phyloP scores from a whole-genome alignment of 2,888 invertebrate genomes.

The Athripsodes cinereus region DNA sequence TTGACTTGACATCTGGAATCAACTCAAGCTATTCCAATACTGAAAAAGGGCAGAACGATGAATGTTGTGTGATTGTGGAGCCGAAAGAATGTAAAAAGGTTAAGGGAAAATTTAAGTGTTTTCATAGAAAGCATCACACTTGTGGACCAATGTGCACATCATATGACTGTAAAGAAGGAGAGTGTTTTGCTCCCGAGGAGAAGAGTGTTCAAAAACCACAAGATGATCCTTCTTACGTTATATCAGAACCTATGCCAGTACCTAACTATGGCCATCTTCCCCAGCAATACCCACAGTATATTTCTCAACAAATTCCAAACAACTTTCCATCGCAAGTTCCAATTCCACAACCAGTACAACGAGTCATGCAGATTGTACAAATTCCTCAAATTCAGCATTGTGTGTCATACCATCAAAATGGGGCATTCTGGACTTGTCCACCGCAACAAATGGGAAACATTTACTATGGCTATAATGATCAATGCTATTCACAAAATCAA shows the following conservation, averaged over 20 bases:
- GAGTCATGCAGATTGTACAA: background rate
- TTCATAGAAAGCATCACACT: constrained; percentile 1
- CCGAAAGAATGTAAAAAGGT: constrained; percentile 33
- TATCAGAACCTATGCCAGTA: background rate
- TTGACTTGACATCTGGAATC: constrained; percentile 28
- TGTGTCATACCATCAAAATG: background rate
- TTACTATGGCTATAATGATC: background rate
- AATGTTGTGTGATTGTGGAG: constrained; percentile 36
- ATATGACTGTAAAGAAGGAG: background rate
- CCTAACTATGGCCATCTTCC: background rate
- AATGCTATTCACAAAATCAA: background rate
- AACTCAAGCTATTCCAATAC: background rate
- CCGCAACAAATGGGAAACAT: background rate
- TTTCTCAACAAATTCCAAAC: background rate
- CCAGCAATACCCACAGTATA: background rate
- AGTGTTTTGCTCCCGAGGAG: background rate
- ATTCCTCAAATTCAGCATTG: constrained; percentile 3
- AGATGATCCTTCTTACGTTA: background rate
- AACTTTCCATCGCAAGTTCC: background rate
- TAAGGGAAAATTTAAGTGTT: constrained; percentile 2
- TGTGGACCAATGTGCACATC: background rate
- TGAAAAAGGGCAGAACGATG: background rate
- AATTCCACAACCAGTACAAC: constrained; percentile 5
- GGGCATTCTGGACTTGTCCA: background rate
- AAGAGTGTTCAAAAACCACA: background rate